Percentiles rank a stretch among this genome's conserved stretches.
These are phyloP conservation scores for Bemisia tabaci DNA, from an alignment of 1,140 invertebrate genomes.

Conservation along the genomic window DNA sequence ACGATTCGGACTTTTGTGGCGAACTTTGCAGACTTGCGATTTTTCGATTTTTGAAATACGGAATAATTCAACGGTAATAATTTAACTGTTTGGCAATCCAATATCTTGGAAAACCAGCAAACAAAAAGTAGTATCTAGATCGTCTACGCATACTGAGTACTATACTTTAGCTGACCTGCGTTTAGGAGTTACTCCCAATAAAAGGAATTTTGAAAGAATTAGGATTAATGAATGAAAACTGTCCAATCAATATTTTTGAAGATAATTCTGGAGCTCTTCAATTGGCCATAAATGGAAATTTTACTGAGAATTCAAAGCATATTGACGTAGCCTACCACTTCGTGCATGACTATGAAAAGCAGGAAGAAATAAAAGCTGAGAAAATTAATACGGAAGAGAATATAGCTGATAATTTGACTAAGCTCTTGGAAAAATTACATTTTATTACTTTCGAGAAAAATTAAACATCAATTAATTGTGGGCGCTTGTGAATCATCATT, in stretches of 20 bases:
- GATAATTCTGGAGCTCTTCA: slow-evolving; percentile 4
- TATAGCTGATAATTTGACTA: slow-evolving; percentile 4
- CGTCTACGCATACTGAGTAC: slow-evolving; percentile 24
- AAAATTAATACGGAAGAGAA: background rate
- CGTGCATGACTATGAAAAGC: background rate
- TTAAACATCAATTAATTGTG: no score
- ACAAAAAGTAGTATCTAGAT: slow-evolving; percentile 20
- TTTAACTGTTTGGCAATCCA: slow-evolving; percentile 22
- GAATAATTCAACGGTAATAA: no score
- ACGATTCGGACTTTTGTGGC: no score
- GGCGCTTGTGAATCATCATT: no score
- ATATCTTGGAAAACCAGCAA: slow-evolving; percentile 23
- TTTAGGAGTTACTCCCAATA: slow-evolving; percentile 14
- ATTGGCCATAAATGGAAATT: slow-evolving; percentile 1
- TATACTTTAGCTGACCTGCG: slow-evolving; percentile 19
- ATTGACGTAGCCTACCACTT: background rate
- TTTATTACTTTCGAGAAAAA: background rate
- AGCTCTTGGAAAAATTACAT: background rate
- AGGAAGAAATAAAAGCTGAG: no score
- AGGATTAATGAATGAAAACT: no score
- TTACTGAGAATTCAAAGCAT: background rate
- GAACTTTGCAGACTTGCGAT: no score
- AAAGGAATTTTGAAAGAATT: slow-evolving; percentile 1
- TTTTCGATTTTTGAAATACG: no score
- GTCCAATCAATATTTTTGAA: background rate